Percentiles rank a stretch among this genome's conserved stretches.
Conservation (phyloP, 2,113 vertebrate genomes). For the Heterotilapia buettikoferi region DNA sequence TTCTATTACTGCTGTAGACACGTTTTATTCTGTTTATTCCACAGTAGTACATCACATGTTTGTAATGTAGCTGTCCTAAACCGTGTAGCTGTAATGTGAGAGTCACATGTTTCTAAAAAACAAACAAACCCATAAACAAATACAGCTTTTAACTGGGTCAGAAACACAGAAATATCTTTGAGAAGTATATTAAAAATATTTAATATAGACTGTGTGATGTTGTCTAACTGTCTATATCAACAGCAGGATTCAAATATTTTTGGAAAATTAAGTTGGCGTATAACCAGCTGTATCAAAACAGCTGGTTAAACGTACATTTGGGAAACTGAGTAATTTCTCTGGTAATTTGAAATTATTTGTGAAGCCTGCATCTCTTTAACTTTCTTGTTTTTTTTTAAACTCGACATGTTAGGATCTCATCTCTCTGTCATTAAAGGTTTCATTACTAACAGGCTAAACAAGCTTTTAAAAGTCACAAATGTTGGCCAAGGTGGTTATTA, state of each 20-base stretch:
- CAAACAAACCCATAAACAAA: not conserved
- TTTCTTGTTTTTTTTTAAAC: not conserved
- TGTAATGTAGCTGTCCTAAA: not conserved
- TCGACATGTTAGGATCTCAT: not conserved
- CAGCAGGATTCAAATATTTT: not conserved
- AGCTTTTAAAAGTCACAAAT: not conserved
- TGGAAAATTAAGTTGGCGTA: not conserved
- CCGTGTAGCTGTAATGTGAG: not conserved
- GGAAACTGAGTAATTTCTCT: not conserved
- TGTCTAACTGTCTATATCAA: not conserved
- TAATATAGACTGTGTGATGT: not conserved
- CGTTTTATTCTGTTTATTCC: not conserved
- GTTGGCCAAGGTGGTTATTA: not conserved
- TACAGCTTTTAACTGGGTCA: not conserved
- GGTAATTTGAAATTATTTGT: not conserved
- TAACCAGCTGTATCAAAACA: not conserved
- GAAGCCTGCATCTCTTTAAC: not conserved
- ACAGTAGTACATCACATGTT: not conserved
- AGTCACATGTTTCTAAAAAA: not conserved
- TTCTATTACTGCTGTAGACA: not conserved
- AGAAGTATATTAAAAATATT: not conserved
- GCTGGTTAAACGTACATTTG: not conserved
- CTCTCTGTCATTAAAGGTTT: not conserved
- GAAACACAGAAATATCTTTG: not conserved
- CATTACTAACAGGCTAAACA: not conserved